phyloP scores from a whole-genome alignment of 2,888 invertebrate genomes.

The Paralinhomoeus sp. region DNA sequence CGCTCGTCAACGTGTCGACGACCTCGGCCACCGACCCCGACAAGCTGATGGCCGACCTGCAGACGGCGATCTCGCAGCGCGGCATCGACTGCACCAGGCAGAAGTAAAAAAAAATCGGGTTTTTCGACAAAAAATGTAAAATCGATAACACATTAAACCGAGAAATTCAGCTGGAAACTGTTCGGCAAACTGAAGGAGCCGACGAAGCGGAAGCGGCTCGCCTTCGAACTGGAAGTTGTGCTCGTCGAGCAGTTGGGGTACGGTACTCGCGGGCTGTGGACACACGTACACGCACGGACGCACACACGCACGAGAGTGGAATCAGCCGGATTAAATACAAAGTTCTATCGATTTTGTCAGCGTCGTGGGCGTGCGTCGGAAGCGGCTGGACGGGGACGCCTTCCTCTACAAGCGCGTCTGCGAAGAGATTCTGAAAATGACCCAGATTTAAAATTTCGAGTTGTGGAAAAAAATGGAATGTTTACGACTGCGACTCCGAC shows the following conservation, averaged over 20 bases:
- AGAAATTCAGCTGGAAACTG: conserved; percentile 37
- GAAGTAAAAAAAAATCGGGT: no score
- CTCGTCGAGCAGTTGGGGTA: no score
- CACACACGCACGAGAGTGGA: no score
- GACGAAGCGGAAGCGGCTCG: conserved; percentile 32
- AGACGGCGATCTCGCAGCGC: conserved; percentile 38
- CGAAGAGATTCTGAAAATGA: conserved; percentile 39
- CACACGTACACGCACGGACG: no score
- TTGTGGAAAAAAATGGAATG: no score
- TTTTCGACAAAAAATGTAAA: no score
- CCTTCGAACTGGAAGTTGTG: conserved; percentile 47
- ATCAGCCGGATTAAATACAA: no score
- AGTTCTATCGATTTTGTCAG: conserved; percentile 8
- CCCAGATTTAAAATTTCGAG: no score
- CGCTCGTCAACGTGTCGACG: conserved; percentile 46
- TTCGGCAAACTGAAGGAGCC: conserved; percentile 40
- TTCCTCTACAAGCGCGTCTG: conserved; percentile 58
- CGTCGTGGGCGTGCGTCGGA: conserved; percentile 40
- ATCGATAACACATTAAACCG: neutral
- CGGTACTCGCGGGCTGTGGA: no score
- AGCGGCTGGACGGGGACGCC: conserved; percentile 49
- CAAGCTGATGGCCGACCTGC: conserved; percentile 39
- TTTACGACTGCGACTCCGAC: no score
- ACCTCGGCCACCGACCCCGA: conserved; percentile 43
- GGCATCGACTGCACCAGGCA: conserved; percentile 42